These are phyloP conservation scores for Macroteleia sp. DNA, from an alignment of 2,888 invertebrate species.

Conservation along the genomic window DNA sequence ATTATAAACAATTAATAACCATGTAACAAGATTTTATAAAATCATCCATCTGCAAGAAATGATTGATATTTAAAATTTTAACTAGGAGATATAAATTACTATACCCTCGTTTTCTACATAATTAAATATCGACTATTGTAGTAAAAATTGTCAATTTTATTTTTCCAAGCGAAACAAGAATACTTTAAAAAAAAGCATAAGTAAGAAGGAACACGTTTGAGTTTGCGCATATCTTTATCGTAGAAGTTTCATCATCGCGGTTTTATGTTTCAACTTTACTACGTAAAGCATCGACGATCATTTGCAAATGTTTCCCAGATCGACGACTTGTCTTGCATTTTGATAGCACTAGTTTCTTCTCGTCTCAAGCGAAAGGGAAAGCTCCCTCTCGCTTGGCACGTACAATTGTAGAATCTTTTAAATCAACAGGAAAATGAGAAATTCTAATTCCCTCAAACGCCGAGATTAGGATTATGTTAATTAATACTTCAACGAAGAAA, in stretches of 20 bases:
- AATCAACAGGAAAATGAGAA: constrained; percentile 26
- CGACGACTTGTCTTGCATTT: constrained; percentile 59
- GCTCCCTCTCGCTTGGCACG: constrained; percentile 35
- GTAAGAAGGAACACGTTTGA: neutral
- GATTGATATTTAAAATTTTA: too few species aligned
- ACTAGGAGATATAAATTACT: too few species aligned
- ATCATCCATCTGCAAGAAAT: too few species aligned
- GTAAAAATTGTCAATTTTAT: too few species aligned
- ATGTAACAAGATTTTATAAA: too few species aligned
- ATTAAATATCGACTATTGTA: too few species aligned
- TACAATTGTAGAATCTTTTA: constrained; percentile 40
- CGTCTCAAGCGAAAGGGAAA: constrained; percentile 58
- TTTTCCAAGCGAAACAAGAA: too few species aligned
- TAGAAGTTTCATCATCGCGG: constrained; percentile 39
- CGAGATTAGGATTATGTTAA: constrained; percentile 16
- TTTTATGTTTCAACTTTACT: constrained; percentile 58
- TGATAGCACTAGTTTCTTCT: constrained; percentile 53
- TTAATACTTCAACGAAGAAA: neutral
- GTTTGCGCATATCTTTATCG: constrained; percentile 18
- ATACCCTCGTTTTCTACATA: too few species aligned
- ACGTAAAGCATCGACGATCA: constrained; percentile 58
- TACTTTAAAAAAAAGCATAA: too few species aligned
- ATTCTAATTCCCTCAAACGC: constrained; percentile 14
- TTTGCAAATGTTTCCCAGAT: constrained; percentile 65
- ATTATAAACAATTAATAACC: too few species aligned